Conservation (phyloP, 1,140 invertebrate genomes). For the Neelides sp. region DNA sequence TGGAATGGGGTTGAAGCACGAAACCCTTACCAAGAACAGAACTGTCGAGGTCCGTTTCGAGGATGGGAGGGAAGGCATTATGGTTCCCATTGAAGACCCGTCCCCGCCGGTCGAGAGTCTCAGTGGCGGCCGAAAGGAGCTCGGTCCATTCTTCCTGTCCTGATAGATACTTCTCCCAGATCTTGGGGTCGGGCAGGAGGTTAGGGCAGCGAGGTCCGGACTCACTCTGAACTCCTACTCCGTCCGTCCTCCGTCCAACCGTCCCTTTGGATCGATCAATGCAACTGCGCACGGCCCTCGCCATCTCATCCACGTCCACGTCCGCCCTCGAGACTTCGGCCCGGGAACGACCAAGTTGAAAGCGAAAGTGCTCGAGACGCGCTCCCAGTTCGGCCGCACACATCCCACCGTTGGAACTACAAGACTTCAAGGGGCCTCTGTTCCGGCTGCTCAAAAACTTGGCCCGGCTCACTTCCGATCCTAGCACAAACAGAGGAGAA, state of each 20-base stretch:
- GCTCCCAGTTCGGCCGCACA: no score
- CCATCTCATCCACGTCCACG: background rate
- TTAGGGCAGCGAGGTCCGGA: background rate
- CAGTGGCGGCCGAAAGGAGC: slow-evolving; percentile 4
- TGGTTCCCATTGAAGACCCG: slow-evolving; percentile 7
- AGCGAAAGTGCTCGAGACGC: no score
- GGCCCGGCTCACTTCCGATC: no score
- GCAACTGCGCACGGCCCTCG: background rate
- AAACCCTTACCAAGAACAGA: no score
- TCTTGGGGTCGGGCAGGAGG: slow-evolving; percentile 11
- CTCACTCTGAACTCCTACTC: background rate
- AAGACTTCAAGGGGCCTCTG: no score
- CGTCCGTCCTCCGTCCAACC: background rate
- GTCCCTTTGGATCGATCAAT: background rate
- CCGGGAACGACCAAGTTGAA: no score
- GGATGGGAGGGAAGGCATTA: no score
- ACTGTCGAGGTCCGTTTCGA: no score
- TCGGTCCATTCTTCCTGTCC: slow-evolving; percentile 13
- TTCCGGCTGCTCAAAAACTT: no score
- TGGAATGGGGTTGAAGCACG: no score
- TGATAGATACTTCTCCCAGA: slow-evolving; percentile 9
- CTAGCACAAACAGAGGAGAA: no score
- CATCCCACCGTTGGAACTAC: no score
- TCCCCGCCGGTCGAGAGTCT: slow-evolving; percentile 1
- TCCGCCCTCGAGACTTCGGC: background rate